Evolutionary conservation across 2,113 vertebrate species (phyloP).

Genomic region (Trematocara zebra): DNA sequence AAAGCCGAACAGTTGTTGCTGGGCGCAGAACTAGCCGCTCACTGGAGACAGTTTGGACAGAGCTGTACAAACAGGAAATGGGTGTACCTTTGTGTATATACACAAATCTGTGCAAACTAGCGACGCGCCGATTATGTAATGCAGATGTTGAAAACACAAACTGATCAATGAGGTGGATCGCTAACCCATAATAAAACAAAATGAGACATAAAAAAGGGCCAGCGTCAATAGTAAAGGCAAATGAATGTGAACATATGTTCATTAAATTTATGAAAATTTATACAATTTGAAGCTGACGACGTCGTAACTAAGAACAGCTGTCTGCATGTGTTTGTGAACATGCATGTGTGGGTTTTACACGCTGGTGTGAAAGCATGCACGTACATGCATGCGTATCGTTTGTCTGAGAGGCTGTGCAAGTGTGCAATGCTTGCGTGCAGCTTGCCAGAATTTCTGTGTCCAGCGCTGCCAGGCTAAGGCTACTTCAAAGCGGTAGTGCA

Average conservation of each 20-base stretch:
- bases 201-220: background rate
- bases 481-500: background rate
- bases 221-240: background rate
- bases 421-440: background rate
- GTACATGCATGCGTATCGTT: background rate
- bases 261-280: too few relatives aligned
- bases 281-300: background rate
- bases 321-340: background rate
- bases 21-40: background rate
- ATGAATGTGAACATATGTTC: background rate
- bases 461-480: background rate
- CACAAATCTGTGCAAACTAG: background rate
- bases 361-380: background rate
- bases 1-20: background rate
- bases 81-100: background rate
- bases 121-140: rapidly evolving
- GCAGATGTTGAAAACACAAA: background rate
- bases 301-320: background rate
- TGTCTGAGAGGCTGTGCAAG: background rate
- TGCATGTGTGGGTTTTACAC: background rate
- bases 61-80: conserved; percentile 3
- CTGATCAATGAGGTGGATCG: background rate
- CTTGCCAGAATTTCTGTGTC: background rate
- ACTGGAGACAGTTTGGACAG: conserved; percentile 10
- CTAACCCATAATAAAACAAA: background rate